Base-by-base conservation (phyloP, 2,888 invertebrate species). In the Alloplasta piceator region DNA sequence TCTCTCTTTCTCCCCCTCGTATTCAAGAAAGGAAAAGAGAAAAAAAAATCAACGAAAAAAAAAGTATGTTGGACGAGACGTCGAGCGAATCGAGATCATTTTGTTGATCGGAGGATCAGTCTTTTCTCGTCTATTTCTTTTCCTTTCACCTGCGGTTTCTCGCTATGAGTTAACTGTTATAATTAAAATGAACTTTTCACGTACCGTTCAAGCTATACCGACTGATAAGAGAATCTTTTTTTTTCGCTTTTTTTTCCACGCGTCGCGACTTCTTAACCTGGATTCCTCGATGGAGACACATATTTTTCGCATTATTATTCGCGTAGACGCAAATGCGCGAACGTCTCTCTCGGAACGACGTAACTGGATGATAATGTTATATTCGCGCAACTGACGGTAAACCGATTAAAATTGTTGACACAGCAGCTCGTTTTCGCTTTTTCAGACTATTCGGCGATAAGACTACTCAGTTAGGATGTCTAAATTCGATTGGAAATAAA, bases 31-130 rank as follows among this genome's bases (percentile, higher is more conserved):
- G 26, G 26, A 26, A 26, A 26, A 26, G 26, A 26, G 26, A 26
- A 26, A 26, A 26, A 26, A 26, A 26, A 26, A 26, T 26, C 26
- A 14, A 52, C 52, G 14, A 14, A 75, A 78, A 60, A 75, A 64
- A 67, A 61, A 77, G 26, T 7, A 64, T 43, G 66, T 26, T 55
- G 48, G 71, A 74, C 74, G 73, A 75, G 78, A 78, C 78, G 81
- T 78, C 78, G 71, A 78, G 78, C 81, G 81, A 75, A 78, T 82
- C 74, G 74, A 78, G 78, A 78, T 67, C 81, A 74, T 82, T 82
- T 71, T 71, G n/a, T n/a, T n/a, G n/a, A n/a, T 48, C 46, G 43
- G 26, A 26, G 26, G 26, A 26, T 26, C 26, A 58, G 50, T 39
- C 38, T 81, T 74, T 81, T 63, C 63, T 67, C 38, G n/a, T 63